Evolutionary conservation across 2,797 vertebrate species (phyloP), one percentile per base, ranked within the genome.

Genomic region (Acanthurus lineatus): DNA sequence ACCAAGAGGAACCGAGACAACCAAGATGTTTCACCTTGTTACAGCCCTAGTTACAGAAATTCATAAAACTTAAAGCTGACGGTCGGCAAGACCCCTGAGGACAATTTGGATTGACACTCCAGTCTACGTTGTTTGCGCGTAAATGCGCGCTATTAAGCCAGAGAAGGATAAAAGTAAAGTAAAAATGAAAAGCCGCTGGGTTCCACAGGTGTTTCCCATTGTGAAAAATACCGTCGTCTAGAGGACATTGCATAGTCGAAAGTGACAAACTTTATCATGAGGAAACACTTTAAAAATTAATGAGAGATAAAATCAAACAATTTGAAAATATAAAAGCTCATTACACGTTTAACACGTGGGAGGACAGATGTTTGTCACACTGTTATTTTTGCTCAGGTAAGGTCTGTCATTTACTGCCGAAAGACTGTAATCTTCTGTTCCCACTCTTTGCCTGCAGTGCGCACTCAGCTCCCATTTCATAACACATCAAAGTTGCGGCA

Each of bases 401-500:
- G 10, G 8, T 35, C 20, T 57, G 17, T 44, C 45, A 51, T 71
- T 69, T 47, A 61, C 69, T 42, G 57, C 47, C 54, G 7, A 5
- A 54, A 25, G 28, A 44, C 76, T 65, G 48, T 20, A 49, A 47
- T 76, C 66, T 76, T 17, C 59, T 63, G 59, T 19, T 7, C 42
- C 44, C 58, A 53, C 71, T 73, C 62, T 32, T 17, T 45, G 40
- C 45, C 87, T 75, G 85, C 89, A 85, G 56, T 72, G 86, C 73
- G 59, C 75, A 81, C 53, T 53, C 66, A 60, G 59, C 64, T 76
- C 58, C 56, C 38, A 58, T 90, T 87, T 86, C 85, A 66, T 81
- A 90, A 91, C 82, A 71, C 73, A 62, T 51, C 38, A 61, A 85
- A 91, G 84, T 86, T 91, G 91, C 88, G 71, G 86, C 88, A 89